Conservation (phyloP, 2,888 invertebrate genomes). For the Metallyticus violacea region DNA sequence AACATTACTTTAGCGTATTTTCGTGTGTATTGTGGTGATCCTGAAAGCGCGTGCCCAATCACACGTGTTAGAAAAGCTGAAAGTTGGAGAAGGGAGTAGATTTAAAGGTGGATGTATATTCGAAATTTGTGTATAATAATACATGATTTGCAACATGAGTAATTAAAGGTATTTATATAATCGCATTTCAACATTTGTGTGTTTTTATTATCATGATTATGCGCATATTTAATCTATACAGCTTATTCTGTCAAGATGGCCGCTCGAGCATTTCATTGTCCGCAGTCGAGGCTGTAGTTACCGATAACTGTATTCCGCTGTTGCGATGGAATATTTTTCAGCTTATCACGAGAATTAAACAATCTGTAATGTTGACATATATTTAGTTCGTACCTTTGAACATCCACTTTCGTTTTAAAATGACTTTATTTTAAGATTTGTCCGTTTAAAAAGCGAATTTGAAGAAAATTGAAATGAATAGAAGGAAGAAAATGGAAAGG, state of each 20-base stretch:
- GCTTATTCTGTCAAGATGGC: constrained; percentile 26
- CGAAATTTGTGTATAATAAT: neutral
- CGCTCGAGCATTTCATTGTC: constrained; percentile 22
- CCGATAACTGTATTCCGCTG: constrained; percentile 23
- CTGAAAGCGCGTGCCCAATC: neutral
- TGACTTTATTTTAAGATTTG: neutral
- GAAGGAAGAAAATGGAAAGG: neutral
- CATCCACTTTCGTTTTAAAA: neutral
- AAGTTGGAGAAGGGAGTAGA: neutral
- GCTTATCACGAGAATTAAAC: too few species aligned
- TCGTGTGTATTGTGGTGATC: neutral
- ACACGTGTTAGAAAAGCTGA: neutral
- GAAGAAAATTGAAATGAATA: neutral
- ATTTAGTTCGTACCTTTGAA: neutral
- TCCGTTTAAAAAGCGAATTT: neutral
- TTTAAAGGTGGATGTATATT: neutral
- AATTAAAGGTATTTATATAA: neutral
- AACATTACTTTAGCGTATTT: neutral
- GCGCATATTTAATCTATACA: neutral
- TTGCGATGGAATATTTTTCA: constrained; percentile 4
- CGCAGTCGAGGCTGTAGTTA: constrained; percentile 26
- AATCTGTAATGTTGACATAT: neutral
- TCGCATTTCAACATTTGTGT: too few species aligned
- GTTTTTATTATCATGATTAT: neutral
- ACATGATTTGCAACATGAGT: neutral